Evolutionary conservation across 2,797 vertebrate species (phyloP), one percentile per base, ranked within the genome.

Genomic region (Chromobotia macracanthus): DNA sequence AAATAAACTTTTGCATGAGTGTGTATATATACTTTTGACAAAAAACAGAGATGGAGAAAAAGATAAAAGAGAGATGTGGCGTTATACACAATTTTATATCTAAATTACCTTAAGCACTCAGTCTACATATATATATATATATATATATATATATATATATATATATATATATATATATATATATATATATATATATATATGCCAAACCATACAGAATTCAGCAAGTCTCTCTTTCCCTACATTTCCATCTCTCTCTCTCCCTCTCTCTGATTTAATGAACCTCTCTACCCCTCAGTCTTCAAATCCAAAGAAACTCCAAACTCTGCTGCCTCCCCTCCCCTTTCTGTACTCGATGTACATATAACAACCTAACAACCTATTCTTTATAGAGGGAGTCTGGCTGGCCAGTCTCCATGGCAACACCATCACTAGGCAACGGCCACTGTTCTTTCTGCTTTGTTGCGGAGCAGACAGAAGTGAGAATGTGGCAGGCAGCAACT

Each of bases 401-500:
- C 75, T 86, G 82, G 92, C 87, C 70, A 77, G 94, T 96, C 93
- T 91, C 93, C 92, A 95, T 94, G 94, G 93, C 92, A 95, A 95
- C 95, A 89, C 2, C 82, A 94, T 95, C 92, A 89, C 93, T 94
- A 95, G 91, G 94, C 94, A 94, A 94, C 93, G 92, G 91, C 87
- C 89, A 77, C 89, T 91, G 91, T 84, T 86, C 90, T 90, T 89
- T 88, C 90, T 91, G 87, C 88, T 87, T 89, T 89, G 85, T 88
- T 87, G 87, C 84, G 87, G 88, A 87, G 87, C 81, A 86, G 90
- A 81, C 63, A 75, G 79, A 46, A 77, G 80, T 77, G 82, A 56
- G 81, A 68, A 70, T 78, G 76, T 69, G 64, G 78, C 80, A 83
- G 86, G 80, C 75, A 85, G 74, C 72, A 21, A 72, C 76, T 25